Base-by-base conservation (phyloP, 1,140 invertebrate species). In the Liolophura sinensis region DNA sequence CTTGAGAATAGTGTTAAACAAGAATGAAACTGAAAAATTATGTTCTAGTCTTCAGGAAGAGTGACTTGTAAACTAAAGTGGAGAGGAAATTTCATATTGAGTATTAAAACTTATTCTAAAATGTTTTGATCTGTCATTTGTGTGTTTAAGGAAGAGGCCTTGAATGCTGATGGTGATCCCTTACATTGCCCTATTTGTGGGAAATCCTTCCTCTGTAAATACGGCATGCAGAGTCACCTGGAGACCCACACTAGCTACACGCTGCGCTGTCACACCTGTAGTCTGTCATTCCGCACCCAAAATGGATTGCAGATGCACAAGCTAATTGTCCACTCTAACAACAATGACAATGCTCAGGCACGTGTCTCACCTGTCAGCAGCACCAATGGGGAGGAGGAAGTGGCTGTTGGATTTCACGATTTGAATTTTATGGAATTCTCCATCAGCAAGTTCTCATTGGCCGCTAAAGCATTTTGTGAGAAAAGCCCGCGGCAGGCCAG, bases 401-500 rank as follows among this genome's bases (percentile, higher is more conserved):
- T 67, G 18, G 49, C 64, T 0, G 60, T 88, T 0, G 90, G 91
- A 5, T 93, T 91, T 77, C 86, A 90, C 60, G 91, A 93, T 80
- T 81, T 92, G n/a, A 90, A 88, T 5, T 92, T 92, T 76, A 88
- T 91, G 1, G 91, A 93, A 75, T 94, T 93, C 73, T 90, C 92
- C 0, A 89, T 88, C 31, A 86, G 88, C 55, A 93, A 93, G 77
- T 93, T 92, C 75, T 88, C 92, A 0, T 85, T 91, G 48, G 92
- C 93, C 56, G 90, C 92, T 0, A 88, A 90, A 64, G 87, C 88
- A 14, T 87, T 89, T 51, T 92, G 91, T 82, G 92, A 93, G 73
- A 85, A 89, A 54, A 89, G 88, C 62, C 66, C 89, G 1, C 89
- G 91, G 65, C 86, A 88, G 66, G 87, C 89, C 0, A 87, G 88